A percentile compares a stretch with the other conserved stretches of the same genome.
Evolutionary conservation across 2,888 invertebrate species (phyloP).

Genomic region (Andrena praecox): DNA sequence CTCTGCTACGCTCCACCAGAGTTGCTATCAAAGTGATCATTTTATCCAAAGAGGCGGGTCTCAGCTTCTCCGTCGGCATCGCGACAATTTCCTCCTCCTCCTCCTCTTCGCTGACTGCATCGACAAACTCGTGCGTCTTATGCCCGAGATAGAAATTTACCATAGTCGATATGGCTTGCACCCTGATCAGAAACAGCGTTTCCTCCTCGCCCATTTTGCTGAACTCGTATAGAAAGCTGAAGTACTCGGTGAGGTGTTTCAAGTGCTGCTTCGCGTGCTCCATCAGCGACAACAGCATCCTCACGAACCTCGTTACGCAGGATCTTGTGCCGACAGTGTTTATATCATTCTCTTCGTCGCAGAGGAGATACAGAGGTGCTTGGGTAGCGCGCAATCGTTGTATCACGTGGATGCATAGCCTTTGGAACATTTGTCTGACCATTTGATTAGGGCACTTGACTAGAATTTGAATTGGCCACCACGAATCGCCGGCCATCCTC

Average conservation of each 20-base stretch:
- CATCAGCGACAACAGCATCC: constrained; percentile 94
- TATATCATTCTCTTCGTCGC: constrained; percentile 86
- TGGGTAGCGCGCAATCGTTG: constrained; percentile 91
- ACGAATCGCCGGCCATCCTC: constrained; percentile 96
- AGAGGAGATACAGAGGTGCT: constrained; percentile 88
- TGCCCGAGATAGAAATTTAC: constrained; percentile 97
- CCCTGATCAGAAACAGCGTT: constrained; percentile 93
- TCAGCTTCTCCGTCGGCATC: constrained; percentile 90
- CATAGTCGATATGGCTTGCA: constrained; percentile 95
- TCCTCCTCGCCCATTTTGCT: constrained; percentile 98
- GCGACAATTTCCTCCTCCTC: constrained; percentile 90
- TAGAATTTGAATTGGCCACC: constrained; percentile 97
- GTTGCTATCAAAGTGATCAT: constrained; percentile 97
- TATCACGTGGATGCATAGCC: constrained; percentile 97
- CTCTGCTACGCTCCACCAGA: constrained; percentile 95
- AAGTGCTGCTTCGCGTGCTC: constrained; percentile 95
- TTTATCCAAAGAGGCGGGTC: constrained; percentile 96
- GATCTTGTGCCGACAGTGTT: constrained; percentile 89
- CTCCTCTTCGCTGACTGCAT: constrained; percentile 90
- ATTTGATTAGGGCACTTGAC: constrained; percentile 98
- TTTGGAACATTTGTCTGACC: constrained; percentile 98
- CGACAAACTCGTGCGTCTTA: constrained; percentile 90
- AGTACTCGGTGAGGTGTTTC: constrained; percentile 96
- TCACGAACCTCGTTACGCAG: constrained; percentile 97
- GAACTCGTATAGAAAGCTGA: constrained; percentile 96